phyloP scores from a whole-genome alignment of 2,113 vertebrate species.

The Pygoscelis adeliae region DNA sequence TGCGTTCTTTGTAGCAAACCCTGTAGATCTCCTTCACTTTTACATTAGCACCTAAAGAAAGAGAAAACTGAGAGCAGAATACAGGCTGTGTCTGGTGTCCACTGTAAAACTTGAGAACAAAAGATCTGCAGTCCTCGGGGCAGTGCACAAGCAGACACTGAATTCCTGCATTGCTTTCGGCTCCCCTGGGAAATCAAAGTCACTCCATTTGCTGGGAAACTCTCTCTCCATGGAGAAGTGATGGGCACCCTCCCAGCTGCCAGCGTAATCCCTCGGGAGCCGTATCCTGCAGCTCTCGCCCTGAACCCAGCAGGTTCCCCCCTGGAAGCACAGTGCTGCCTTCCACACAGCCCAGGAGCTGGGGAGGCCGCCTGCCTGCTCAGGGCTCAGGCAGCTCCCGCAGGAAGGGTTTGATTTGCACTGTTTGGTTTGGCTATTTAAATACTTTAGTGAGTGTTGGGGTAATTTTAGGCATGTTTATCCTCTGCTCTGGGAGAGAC shows the following conservation, averaged over 20 bases:
- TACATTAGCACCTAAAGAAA: neutral
- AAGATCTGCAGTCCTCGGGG: constrained; percentile 42
- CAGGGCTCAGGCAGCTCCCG: neutral
- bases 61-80: constrained; percentile 39
- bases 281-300: neutral
- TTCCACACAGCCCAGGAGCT: neutral
- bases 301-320: neutral
- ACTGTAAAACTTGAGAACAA: constrained; percentile 54
- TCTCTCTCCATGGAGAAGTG: neutral
- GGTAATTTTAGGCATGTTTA: constrained; percentile 45
- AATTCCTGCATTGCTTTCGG: constrained; percentile 21
- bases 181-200: constrained; percentile 26
- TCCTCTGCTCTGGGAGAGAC: neutral
- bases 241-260: neutral
- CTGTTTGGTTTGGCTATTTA: constrained; percentile 2
- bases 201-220: neutral
- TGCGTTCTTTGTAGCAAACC: neutral
- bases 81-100: constrained; percentile 25
- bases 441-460: neutral
- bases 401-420: constrained; percentile 10
- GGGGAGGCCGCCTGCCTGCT: neutral
- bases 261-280: rapidly evolving
- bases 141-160: neutral
- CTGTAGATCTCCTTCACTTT: neutral
- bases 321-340: neutral